Evolutionary conservation across 2,888 invertebrate species (phyloP), one percentile per base, ranked within the genome.

Genomic region (Eupithecia subfuscata): DNA sequence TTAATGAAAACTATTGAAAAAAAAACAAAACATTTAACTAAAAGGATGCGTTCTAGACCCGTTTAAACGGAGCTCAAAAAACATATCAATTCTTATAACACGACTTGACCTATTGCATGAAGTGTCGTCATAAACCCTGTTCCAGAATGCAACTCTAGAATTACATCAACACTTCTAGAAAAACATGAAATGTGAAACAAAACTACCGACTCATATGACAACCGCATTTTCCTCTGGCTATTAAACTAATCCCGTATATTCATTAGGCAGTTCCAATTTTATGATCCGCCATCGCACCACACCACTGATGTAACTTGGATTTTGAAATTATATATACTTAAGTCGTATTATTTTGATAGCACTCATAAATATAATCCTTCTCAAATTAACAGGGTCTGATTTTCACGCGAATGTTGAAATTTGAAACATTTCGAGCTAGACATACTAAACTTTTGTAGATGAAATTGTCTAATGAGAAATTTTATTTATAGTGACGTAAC

Each of bases 231-330:
- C 70, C 45, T 75, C 79, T 80, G 82, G 82, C 84, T 79, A 87
- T 87, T 85, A 88, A 87, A 87, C 81, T 87, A 89, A 89, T 88
- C 88, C 86, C 82, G 83, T 84, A 87, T 85, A 88, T 89, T 89
- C 87, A 88, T 89, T 90, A 88, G 86, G 87, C 85, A 86, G 88
- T 88, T 87, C 82, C 83, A 83, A 84, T 85, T 89, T 89, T 89
- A 89, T 84, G 85, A 85, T 78, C 78, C 81, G 84, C 82, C 82
- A 82, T 80, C 81, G 82, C 84, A 80, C 83, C 78, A 81, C 81
- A 81, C 82, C 74, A 83, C 78, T 81, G 75, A 75, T 78, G 79
- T 83, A 84, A 86, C 82, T 82, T 73, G 84, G 84, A 87, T 87
- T 86, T 85, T 85, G 86, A 86, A 88, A 86, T 82, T 84, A 84